These are phyloP conservation scores for Caenorhabditis japonica DNA, from an alignment of 2,888 invertebrate genomes.

Conservation along the genomic window DNA sequence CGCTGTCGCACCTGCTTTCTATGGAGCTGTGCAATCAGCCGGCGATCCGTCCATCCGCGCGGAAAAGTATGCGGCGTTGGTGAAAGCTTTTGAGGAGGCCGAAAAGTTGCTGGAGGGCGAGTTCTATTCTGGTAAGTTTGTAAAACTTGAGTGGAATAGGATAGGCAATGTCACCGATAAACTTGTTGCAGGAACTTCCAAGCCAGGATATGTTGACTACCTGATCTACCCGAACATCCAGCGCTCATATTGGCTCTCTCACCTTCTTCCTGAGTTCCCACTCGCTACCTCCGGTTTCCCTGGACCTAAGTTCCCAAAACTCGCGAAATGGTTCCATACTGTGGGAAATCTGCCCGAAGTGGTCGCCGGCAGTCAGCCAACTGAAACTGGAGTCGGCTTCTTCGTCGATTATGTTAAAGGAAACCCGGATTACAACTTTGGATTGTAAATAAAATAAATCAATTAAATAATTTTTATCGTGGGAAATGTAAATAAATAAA, in stretches of 20 bases:
- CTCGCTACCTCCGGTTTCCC: conserved; percentile 26
- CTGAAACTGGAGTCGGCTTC: conserved; percentile 31
- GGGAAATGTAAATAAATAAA: too few relatives aligned
- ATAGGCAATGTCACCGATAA: not conserved
- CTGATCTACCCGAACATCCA: conserved; percentile 46
- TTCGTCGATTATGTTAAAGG: conserved; percentile 29
- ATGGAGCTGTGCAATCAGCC: conserved; percentile 31
- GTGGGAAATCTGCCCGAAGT: conserved; percentile 49
- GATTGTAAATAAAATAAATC: conserved; percentile 28
- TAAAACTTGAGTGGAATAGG: too few relatives aligned
- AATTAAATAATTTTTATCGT: too few relatives aligned
- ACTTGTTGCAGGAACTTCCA: conserved; percentile 22
- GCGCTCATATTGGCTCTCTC: conserved; percentile 30
- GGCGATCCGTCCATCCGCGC: conserved; percentile 44
- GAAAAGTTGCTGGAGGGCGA: conserved; percentile 59
- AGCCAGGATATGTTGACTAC: conserved; percentile 49
- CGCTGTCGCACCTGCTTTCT: conserved; percentile 55
- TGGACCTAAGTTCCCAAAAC: conserved; percentile 36
- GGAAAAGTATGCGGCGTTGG: conserved; percentile 48
- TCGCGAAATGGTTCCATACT: conserved; percentile 28
- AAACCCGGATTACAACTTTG: conserved; percentile 39
- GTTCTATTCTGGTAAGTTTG: conserved; percentile 59
- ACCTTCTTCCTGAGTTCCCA: conserved; percentile 23
- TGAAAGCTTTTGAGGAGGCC: conserved; percentile 57
- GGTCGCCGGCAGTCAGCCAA: conserved; percentile 20